Base-by-base conservation (phyloP, 2,888 invertebrate species). In the Lacanobia oleracea region DNA sequence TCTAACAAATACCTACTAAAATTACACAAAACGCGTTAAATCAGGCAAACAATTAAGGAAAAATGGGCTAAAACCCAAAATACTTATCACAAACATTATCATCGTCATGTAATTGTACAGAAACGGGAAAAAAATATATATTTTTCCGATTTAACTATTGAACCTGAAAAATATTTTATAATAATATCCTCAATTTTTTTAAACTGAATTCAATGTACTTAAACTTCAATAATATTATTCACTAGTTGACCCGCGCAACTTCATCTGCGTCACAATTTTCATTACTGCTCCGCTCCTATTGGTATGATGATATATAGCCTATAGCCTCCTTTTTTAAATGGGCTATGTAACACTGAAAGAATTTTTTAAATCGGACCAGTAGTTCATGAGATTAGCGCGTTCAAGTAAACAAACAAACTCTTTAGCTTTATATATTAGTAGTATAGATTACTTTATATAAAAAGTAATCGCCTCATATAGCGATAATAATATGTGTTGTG, bases 71-170 rank as follows among this genome's bases (percentile, higher is more conserved):
- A 12, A 64, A 75, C 54, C 63, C 14, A n/a, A 23, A 23, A 40
- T 54, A 59, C 33, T 23, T 70, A 53, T 67, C 56, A 43, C n/a
- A 66, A 48, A 69, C 45, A 69, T 57, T 62, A 69, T 70, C 48
- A 63, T 78, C 12, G 50, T 8, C 21, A 60, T 74, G 33, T 77
- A 53, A 71, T 71, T 40, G 33, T 33, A 64, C 63, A 72, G 50
- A 72, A 76, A 76, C 54, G 21, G 54, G 65, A 21, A 51, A 76
- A n/a, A n/a, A n/a, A n/a, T n/a, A n/a, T n/a, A n/a, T n/a, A n/a
- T n/a, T n/a, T 50, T 33, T 33, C 23, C 50, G 43, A 51, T 76
- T 57, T 5, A 51, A 51, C n/a, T n/a, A 57, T n/a, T 76, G 76
- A 73, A 23, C 77, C 50, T n/a, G 50, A 67, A 67, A 50, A 67